Evolutionary conservation across 2,113 vertebrate species (phyloP).

Genomic region (Phalacrocorax brasilianus): DNA sequence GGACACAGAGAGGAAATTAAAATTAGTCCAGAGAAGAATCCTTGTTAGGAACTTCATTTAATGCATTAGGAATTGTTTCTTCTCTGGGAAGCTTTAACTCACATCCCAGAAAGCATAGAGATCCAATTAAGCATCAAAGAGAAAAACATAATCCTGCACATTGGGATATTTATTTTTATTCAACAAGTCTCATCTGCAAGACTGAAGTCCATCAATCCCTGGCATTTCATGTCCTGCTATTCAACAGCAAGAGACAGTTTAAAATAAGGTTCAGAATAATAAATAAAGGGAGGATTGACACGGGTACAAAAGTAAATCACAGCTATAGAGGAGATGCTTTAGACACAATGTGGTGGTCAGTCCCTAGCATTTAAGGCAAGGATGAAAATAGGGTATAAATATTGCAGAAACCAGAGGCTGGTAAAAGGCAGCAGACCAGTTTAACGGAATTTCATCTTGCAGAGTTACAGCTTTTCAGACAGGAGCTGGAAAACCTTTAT

Average conservation of each 20-base stretch:
- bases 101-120: constrained; percentile 46
- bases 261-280: constrained; percentile 65
- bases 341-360: constrained; percentile 18
- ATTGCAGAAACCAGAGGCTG: constrained; percentile 34
- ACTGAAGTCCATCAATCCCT: constrained; percentile 35
- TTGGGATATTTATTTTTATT: constrained; percentile 63
- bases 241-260: constrained; percentile 33
- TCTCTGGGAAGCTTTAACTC: constrained; percentile 49
- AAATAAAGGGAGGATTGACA: constrained; percentile 50
- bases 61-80: constrained; percentile 50
- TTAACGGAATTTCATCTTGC: constrained; percentile 40
- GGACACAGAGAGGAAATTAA: constrained; percentile 57
- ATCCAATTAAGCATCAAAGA: constrained; percentile 74
- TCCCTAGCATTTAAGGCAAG: constrained; percentile 42
- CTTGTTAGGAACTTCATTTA: constrained; percentile 51
- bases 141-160: constrained; percentile 15
- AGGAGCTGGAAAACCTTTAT: constrained; percentile 30
- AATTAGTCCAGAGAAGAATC: constrained; percentile 35
- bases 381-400: constrained; percentile 41
- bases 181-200: constrained; percentile 2
- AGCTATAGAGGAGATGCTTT: neutral
- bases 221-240: constrained; percentile 49
- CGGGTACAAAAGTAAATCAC: neutral
- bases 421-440: constrained; percentile 33
- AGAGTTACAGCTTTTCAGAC: constrained; percentile 5